A percentile compares a stretch with the other conserved stretches of the same genome.
These are phyloP conservation scores for Pseudorhiza aurosa DNA, from an alignment of 30 jellyfish, hydroid and myxozoan species.

Conservation along the genomic window DNA sequence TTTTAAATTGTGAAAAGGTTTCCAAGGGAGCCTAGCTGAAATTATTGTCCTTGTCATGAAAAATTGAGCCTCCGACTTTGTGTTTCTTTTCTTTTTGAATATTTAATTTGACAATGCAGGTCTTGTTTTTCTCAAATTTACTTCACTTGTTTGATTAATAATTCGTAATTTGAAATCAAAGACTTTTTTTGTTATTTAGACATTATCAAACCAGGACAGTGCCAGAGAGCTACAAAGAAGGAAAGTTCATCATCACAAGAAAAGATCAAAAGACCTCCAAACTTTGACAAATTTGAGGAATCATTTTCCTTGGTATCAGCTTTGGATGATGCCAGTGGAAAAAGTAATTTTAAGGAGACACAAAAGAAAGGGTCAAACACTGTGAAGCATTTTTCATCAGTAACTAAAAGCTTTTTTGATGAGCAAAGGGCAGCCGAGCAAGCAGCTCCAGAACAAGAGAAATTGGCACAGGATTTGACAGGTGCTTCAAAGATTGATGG, in stretches of 20 bases:
- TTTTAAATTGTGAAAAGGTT: too few species aligned
- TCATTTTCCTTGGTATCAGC: background rate
- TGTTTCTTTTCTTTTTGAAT: too few species aligned
- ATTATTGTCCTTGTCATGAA: too few species aligned
- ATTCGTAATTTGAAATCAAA: too few species aligned
- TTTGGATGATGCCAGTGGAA: background rate
- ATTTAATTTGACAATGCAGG: too few species aligned
- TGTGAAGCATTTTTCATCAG: background rate
- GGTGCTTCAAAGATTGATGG: background rate
- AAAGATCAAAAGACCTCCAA: conserved; percentile 5
- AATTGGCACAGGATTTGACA: background rate
- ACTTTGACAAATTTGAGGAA: background rate
- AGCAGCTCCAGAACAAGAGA: background rate
- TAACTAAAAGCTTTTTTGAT: background rate
- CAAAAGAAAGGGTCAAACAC: background rate
- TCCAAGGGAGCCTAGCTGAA: too few species aligned
- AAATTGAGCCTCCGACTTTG: too few species aligned
- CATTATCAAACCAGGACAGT: background rate
- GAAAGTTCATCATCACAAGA: background rate
- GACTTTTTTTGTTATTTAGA: too few species aligned
- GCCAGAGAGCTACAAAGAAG: background rate
- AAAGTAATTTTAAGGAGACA: background rate
- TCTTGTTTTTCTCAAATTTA: too few species aligned
- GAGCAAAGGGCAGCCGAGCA: background rate
- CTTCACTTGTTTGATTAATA: too few species aligned